phyloP scores from a whole-genome alignment of 53 echinoderm and acorn worm genomes.

The Holothuria scabra region DNA sequence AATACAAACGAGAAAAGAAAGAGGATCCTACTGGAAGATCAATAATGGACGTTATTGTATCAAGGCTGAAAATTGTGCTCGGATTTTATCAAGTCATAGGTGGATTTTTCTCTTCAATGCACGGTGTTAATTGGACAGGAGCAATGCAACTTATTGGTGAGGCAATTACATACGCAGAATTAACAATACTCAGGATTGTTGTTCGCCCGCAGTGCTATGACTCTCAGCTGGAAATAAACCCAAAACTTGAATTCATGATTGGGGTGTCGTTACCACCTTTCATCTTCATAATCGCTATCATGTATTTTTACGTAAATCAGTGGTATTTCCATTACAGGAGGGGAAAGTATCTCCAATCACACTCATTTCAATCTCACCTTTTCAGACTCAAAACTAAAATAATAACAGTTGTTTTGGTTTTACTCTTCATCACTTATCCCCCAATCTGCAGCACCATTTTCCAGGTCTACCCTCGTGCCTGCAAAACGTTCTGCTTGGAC shows the following conservation, averaged over 20 bases:
- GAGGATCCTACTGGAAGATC: not conserved
- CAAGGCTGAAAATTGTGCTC: constrained; percentile 3
- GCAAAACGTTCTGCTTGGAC: not conserved
- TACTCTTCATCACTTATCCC: constrained; percentile 28
- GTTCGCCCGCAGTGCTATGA: constrained; percentile 1
- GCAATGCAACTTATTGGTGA: not conserved
- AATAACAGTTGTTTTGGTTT: not conserved
- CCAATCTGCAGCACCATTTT: constrained; percentile 18
- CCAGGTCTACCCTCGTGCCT: constrained; percentile 3
- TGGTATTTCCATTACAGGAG: constrained; percentile 1
- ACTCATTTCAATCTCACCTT: not conserved
- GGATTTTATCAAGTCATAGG: constrained; percentile 23
- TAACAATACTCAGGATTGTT: not conserved
- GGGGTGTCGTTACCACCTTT: not conserved
- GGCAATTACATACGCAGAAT: not conserved
- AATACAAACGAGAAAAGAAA: not conserved
- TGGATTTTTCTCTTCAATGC: not conserved
- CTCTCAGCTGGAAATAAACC: not conserved
- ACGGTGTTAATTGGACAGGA: constrained; percentile 26
- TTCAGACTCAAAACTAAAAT: not conserved
- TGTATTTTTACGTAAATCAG: not conserved
- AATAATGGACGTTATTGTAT: not conserved
- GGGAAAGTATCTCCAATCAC: too few species aligned
- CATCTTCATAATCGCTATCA: not conserved
- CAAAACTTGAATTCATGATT: not conserved